These are phyloP conservation scores for Vollenhovia emeryi DNA, from an alignment of 1,140 invertebrate species.

Conservation along the genomic window DNA sequence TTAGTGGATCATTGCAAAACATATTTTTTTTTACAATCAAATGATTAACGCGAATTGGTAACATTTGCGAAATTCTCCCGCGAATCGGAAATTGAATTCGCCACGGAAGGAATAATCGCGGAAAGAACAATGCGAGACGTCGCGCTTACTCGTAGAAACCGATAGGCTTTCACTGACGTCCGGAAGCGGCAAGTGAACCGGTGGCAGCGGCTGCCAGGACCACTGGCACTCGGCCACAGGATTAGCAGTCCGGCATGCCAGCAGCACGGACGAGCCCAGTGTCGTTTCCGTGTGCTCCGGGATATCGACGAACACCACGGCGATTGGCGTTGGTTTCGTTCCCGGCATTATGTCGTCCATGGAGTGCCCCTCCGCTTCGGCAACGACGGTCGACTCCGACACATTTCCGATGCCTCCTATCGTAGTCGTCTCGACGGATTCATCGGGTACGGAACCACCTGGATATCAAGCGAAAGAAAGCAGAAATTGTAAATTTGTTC, in stretches of 20 bases:
- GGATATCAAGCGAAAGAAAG: neutral
- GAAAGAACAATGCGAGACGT: conserved; percentile 27
- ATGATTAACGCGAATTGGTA: neutral
- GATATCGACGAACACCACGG: conserved; percentile 78
- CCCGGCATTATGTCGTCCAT: conserved; percentile 79
- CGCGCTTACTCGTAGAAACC: conserved; percentile 60
- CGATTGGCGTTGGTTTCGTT: conserved; percentile 62
- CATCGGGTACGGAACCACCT: conserved; percentile 73
- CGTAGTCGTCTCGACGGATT: conserved; percentile 55
- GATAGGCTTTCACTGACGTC: conserved; percentile 76
- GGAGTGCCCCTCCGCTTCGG: conserved; percentile 71
- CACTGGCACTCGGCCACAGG: conserved; percentile 83
- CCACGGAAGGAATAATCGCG: conserved; percentile 48
- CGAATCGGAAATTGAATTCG: neutral
- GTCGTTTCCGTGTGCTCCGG: conserved; percentile 79
- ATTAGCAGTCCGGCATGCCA: conserved; percentile 80
- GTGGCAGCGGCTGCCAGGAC: conserved; percentile 83
- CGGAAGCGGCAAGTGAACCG: conserved; percentile 80
- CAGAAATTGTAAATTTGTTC: neutral
- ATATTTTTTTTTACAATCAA: neutral
- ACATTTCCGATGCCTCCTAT: conserved; percentile 44
- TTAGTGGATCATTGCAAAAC: neutral
- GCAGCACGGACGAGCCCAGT: conserved; percentile 79
- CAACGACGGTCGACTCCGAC: conserved; percentile 53
- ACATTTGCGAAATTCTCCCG: neutral